phyloP scores from a whole-genome alignment of 2,797 vertebrate genomes.

The Lepilemur ruficaudatus region DNA sequence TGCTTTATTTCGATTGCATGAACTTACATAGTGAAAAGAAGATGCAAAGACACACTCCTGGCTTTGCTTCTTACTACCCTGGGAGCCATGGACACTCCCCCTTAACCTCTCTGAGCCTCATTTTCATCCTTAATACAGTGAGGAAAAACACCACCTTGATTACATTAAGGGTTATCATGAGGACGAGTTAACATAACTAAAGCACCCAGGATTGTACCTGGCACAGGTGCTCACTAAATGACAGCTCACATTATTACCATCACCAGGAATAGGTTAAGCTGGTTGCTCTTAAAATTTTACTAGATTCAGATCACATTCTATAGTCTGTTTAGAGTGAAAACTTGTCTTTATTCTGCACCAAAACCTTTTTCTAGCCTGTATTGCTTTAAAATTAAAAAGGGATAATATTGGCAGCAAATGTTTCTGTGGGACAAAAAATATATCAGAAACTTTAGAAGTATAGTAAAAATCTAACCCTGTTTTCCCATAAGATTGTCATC shows the following conservation, averaged over 20 bases:
- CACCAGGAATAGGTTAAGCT: background rate
- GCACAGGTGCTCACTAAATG: background rate
- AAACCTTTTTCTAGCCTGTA: background rate
- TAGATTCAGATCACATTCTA: background rate
- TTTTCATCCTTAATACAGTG: background rate
- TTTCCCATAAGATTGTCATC: background rate
- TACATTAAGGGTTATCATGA: background rate
- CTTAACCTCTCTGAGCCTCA: background rate
- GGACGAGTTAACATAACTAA: background rate
- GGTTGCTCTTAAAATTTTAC: background rate
- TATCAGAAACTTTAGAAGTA: slow-evolving; percentile 10
- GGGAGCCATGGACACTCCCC: background rate
- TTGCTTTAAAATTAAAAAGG: slow-evolving; percentile 34
- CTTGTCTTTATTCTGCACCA: background rate
- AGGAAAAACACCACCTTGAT: background rate
- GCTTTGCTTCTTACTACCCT: background rate
- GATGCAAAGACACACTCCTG: background rate
- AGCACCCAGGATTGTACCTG: too few relatives aligned
- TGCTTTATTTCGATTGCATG: background rate
- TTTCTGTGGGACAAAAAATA: background rate
- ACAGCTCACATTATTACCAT: background rate
- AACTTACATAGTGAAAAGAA: background rate
- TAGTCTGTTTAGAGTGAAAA: background rate
- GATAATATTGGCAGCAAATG: background rate
- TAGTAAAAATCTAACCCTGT: background rate